These are phyloP conservation scores for Todus mexicanus DNA, from an alignment of 2,797 vertebrate species.

Conservation along the genomic window DNA sequence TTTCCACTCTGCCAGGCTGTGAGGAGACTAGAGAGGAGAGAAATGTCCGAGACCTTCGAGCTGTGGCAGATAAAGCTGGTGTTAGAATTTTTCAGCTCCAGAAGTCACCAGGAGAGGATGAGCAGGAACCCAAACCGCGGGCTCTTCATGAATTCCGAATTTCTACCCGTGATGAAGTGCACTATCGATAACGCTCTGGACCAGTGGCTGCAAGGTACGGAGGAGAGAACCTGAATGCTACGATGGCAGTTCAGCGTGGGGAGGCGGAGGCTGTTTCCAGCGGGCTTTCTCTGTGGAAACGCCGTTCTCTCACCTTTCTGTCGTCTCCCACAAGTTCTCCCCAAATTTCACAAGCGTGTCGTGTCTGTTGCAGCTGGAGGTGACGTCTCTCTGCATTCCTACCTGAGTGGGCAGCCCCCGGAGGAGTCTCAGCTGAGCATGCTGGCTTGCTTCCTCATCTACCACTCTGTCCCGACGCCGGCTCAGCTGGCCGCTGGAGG, in stretches of 20 bases:
- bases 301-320: neutral
- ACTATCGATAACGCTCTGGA: conserved; percentile 87
- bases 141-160: conserved; percentile 90
- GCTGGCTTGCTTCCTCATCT: conserved; percentile 92
- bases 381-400: conserved; percentile 78
- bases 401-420: conserved; percentile 79
- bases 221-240: neutral
- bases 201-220: conserved; percentile 87
- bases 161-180: conserved; percentile 94
- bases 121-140: conserved; percentile 69
- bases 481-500: conserved; percentile 72
- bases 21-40: conserved; percentile 77
- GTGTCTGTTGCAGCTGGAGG: conserved; percentile 78
- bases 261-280: neutral
- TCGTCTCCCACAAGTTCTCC: neutral
- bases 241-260: neutral
- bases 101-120: conserved; percentile 80
- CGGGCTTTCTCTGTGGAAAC: neutral
- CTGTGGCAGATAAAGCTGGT: conserved; percentile 96
- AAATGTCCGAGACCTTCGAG: conserved; percentile 87
- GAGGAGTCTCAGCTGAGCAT: conserved; percentile 75
- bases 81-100: conserved; percentile 89
- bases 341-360: neutral
- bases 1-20: conserved; percentile 77
- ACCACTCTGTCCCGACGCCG: conserved; percentile 87